Evolutionary conservation across 1,140 invertebrate species (phyloP), one percentile per base, ranked within the genome.

Genomic region (Brachionus manjavacas): DNA sequence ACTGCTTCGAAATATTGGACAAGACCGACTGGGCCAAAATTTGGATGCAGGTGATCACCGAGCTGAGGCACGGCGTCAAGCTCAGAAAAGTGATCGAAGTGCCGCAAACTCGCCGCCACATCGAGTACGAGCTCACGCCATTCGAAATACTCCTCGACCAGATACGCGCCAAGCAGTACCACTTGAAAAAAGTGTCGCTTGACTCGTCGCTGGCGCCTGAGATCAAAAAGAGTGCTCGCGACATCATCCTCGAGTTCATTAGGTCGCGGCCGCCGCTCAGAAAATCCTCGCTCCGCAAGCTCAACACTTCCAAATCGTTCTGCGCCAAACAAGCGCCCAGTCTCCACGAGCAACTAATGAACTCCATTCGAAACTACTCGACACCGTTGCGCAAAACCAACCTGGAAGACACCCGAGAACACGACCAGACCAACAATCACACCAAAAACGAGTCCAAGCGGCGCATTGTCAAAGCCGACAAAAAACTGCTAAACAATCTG

Each of bases 81-180:
- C 91, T 98, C 87, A 97, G 97, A 90, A 97, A 97, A 89, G 94
- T 96, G 2, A 89, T 90, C 60, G 87, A 89, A 81, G 86, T 87
- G 9, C 86, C 87, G 6, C 43, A 79, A 28, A 86, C 86, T 16
- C 85, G 87, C 91, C 93, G 92, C 88, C 87, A 89, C 60, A 92
- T 94, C 83, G 95, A 97, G 89, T 98, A 94, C 89, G 95, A 97
- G 89, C 89, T 97, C 85, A 98, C 96, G n/a, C 96, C 96, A 7
- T 97, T 97, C 88, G 96, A 98, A 91, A 96, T 96, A 87, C 91
- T 98, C 12, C 96, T 98, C 93, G 95, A 98, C 87, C 96, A 98
- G 88, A 98, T 98, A 85, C 91, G 95, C 86, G 93, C 94, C 28
- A 92, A 94, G 86, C 92, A 94, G 86, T 97, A 95, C 90, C 94